phyloP scores from a whole-genome alignment of 2,888 invertebrate species.

The Melangyna quadrimaculata region DNA sequence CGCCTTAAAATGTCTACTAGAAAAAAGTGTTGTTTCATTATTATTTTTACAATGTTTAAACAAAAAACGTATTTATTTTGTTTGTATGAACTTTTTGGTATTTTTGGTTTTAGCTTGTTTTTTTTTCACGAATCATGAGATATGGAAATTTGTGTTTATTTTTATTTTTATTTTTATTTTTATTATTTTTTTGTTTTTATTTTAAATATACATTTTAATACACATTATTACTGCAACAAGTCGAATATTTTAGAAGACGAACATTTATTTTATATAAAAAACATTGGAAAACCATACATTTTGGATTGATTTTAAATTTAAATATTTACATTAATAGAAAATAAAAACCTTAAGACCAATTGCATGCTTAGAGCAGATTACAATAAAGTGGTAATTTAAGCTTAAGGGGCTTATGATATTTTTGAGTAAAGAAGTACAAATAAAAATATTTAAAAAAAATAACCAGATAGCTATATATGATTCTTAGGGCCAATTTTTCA shows the following conservation, averaged over 20 bases:
- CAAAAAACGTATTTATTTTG: background rate
- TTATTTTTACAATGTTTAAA: slow-evolving; percentile 18
- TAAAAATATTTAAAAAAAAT: background rate
- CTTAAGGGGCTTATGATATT: background rate
- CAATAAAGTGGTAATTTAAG: background rate
- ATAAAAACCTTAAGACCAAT: background rate
- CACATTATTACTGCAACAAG: slow-evolving; percentile 7
- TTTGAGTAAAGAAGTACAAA: background rate
- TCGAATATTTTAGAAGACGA: slow-evolving; percentile 7
- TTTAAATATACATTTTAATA: slow-evolving; percentile 19
- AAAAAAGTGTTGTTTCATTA: background rate
- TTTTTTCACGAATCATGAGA: slow-evolving; percentile 7
- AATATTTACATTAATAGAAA: background rate
- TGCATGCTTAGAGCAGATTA: background rate
- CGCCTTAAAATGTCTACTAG: slow-evolving; percentile 1
- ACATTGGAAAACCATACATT: background rate
- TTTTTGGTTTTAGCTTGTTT: background rate
- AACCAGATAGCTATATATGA: too few species aligned
- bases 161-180: background rate
- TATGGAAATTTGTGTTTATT: slow-evolving; percentile 28
- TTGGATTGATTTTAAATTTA: background rate
- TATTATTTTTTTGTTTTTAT: background rate
- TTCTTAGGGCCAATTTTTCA: too few species aligned
- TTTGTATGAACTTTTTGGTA: background rate
- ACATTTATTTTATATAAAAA: slow-evolving; percentile 1